Evolutionary conservation across 2,113 vertebrate genomes (phyloP), one percentile per base, ranked within the genome.

Genomic region (Notothenia coriiceps): DNA sequence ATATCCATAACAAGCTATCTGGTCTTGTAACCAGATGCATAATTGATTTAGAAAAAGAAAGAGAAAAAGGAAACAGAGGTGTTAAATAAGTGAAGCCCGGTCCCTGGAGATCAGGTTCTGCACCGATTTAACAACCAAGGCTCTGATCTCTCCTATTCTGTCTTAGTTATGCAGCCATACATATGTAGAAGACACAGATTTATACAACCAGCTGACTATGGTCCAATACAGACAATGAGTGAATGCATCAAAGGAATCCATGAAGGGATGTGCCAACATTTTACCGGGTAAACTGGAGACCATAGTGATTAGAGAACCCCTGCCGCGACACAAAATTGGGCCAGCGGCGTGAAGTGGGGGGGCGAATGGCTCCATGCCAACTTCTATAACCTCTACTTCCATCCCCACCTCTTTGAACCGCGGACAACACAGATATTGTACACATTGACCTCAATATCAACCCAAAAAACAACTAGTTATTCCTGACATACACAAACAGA

Each of bases 1-100:
- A 67, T 57, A 60, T 70, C 69, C 52, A 22, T 63, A 77, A 80
- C 63, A 56, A 73, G 72, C 69, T 74, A 43, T 35, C n/a, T 62
- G 49, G 47, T 57, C 61, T 64, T 74, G 70, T 50, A 55, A 70
- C 46, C 33, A 54, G 52, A 63, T 71, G 4, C 17, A 52, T 17
- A 43, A 14, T 0, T 52, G 15, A 71, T 68, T 75, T 51, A 4
- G n/a, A 61, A 33, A 29, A 33, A 71, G 4, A 49, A 35, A 14
- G 17, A 29, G 2, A 46, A n/a, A 22, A 5, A 35, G 22, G 13
- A 7, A 71, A 46, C 7, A 67, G 17, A 75, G 35, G 10, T 10
- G 6, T 40, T 33, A 47, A 80, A 17, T 35, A 35, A 55, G 35
- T 51, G 64, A 59, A 25, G 68, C 10, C 18, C 4, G 29, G 6